phyloP scores from a whole-genome alignment of 2,113 vertebrate genomes.

The Fregetta grallaria region DNA sequence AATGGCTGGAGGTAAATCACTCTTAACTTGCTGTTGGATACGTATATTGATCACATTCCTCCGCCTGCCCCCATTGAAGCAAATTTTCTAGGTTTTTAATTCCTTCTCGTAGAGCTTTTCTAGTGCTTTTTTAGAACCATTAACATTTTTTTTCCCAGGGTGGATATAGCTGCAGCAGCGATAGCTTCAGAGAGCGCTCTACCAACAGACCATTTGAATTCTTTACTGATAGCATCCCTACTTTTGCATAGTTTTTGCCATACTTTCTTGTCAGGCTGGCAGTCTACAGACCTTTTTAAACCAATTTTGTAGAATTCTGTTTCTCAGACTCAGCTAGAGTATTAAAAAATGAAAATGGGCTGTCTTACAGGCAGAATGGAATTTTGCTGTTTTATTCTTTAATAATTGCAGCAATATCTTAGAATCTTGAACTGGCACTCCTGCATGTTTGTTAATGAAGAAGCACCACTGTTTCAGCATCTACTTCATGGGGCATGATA shows the following conservation, averaged over 20 bases:
- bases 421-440: neutral
- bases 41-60: neutral
- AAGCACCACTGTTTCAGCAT: neutral
- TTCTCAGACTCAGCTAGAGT: neutral
- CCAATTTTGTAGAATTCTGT: neutral
- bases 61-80: fast-evolving
- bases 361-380: neutral
- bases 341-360: neutral
- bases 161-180: neutral
- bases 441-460: neutral
- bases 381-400: neutral
- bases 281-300: neutral
- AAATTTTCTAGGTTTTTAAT: neutral
- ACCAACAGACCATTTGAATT: neutral
- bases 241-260: neutral
- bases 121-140: neutral
- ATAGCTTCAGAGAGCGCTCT: neutral
- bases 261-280: neutral
- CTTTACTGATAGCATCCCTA: neutral
- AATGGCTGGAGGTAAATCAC: neutral
- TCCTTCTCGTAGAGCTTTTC: neutral
- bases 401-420: neutral
- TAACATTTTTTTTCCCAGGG: neutral
- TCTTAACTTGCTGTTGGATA: neutral
- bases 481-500: neutral